Conservation (phyloP, 2,888 invertebrate species). For the Cantharis rufa region DNA sequence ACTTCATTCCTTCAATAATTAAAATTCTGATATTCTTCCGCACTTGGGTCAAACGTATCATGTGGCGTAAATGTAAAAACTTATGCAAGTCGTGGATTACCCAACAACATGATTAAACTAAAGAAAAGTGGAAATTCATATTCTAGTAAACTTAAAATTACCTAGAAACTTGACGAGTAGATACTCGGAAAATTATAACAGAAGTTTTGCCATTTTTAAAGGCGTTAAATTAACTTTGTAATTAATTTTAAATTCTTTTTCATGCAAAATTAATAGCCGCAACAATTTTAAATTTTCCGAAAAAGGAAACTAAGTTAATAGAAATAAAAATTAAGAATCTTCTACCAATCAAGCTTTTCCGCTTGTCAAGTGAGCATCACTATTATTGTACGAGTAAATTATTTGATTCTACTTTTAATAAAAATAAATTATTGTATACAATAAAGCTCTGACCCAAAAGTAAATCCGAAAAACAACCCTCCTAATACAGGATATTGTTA, state of each 20-base stretch:
- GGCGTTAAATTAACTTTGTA: not conserved
- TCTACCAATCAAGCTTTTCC: no score
- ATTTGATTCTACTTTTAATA: slow-evolving; percentile 6
- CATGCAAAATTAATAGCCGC: not conserved
- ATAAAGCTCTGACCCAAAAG: slow-evolving; percentile 15
- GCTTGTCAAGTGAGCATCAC: not conserved
- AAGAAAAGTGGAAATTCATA: not conserved
- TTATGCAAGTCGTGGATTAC: no score
- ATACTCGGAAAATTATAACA: not conserved
- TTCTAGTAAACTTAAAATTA: not conserved
- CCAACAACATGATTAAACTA: not conserved
- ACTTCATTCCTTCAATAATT: no score
- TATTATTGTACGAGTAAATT: not conserved
- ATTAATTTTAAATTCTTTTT: not conserved
- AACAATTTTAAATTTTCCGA: not conserved
- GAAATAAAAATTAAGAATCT: not conserved
- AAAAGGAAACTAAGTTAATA: not conserved
- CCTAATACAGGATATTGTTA: slow-evolving; percentile 12
- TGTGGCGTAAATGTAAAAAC: no score
- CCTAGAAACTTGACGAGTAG: not conserved
- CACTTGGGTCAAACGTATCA: no score
- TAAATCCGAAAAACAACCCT: slow-evolving; percentile 2
- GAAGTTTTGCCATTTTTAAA: not conserved
- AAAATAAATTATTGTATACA: slow-evolving; percentile 14
- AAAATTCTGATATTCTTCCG: no score